Evolutionary conservation across 2,797 vertebrate species (phyloP).

Genomic region (Neoniphon sammara): DNA sequence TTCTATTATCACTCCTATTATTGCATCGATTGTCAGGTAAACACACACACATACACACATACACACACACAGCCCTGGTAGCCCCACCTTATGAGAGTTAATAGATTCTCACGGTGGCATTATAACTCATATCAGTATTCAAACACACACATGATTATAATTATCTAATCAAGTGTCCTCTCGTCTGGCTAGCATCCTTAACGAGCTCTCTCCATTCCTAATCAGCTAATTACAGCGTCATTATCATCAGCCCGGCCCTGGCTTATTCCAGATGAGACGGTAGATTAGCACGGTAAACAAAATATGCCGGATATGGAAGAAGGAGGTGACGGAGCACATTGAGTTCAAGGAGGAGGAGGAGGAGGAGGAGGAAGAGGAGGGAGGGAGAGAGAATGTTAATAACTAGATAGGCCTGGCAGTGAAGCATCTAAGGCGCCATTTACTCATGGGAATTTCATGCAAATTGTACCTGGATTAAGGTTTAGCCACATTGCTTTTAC

Average conservation of each 20-base stretch:
- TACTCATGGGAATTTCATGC: no score
- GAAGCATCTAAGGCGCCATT: no score
- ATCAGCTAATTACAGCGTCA: conserved; percentile 70
- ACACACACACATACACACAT: not conserved
- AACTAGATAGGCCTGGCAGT: no score
- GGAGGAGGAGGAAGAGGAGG: not conserved
- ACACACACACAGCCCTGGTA: not conserved
- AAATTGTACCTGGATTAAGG: no score
- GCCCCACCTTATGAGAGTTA: conserved; percentile 10
- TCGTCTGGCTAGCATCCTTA: conserved; percentile 65
- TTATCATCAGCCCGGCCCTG: conserved; percentile 63
- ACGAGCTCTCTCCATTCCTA: conserved; percentile 56
- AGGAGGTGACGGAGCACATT: conserved; percentile 2
- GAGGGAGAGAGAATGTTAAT: not conserved
- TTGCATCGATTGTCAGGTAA: not conserved
- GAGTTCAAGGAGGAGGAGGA: conserved; percentile 4
- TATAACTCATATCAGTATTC: conserved; percentile 51
- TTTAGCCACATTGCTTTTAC: no score
- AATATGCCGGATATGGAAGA: conserved; percentile 10
- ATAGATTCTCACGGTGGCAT: conserved; percentile 39
- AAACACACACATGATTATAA: conserved; percentile 57
- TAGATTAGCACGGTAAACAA: conserved; percentile 57
- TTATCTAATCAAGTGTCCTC: conserved; percentile 70
- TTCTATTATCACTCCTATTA: no score
- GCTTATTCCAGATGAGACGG: conserved; percentile 45